A percentile compares a stretch with the other conserved stretches of the same genome.
phyloP scores from a whole-genome alignment of 2,113 vertebrate species.

The Grallaria varia region DNA sequence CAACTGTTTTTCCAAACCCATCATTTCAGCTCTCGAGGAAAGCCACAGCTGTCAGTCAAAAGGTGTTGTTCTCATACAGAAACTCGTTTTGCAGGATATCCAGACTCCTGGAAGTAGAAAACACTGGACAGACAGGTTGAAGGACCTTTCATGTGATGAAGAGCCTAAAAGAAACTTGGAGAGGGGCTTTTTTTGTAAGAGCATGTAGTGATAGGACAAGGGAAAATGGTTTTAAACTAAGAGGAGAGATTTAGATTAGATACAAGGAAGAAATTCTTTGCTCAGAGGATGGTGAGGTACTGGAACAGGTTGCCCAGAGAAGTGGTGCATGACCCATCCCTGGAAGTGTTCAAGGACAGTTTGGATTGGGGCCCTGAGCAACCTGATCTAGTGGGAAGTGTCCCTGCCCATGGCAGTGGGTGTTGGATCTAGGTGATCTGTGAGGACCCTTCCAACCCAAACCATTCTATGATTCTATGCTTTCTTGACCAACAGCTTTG shows the following conservation, averaged over 20 bases:
- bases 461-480: background rate
- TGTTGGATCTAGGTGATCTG: background rate
- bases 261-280: background rate
- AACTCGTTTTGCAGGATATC: background rate
- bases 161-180: background rate
- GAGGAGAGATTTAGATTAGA: background rate
- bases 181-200: background rate
- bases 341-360: background rate
- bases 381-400: background rate
- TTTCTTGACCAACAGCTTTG: background rate
- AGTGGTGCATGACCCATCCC: background rate
- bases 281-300: background rate
- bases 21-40: background rate
- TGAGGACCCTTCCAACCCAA: background rate
- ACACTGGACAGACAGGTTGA: background rate
- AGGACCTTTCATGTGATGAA: background rate
- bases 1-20: background rate
- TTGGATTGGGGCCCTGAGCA: background rate
- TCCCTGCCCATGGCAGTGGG: background rate
- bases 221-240: background rate
- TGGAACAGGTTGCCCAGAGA: background rate
- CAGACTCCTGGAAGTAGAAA: background rate
- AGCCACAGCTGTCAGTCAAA: background rate
- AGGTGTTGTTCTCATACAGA: background rate
- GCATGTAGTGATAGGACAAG: rapidly evolving